Conservation (phyloP, 2,888 invertebrate genomes). For the Polydrusus cervinus region DNA sequence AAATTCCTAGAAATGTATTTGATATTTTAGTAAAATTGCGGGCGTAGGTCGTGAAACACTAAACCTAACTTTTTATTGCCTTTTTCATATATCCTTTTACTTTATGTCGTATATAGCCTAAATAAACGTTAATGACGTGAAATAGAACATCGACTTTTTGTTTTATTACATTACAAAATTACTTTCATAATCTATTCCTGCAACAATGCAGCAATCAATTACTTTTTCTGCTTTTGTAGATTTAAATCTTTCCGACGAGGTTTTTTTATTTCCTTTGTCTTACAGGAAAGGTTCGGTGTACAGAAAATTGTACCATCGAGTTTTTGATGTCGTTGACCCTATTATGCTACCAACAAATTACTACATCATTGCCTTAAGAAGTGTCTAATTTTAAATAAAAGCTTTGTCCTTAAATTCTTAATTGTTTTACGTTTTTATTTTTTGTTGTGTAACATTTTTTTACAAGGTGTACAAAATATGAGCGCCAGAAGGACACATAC, state of each 20-base stretch:
- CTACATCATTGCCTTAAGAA: conserved; percentile 28
- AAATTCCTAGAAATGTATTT: too few relatives aligned
- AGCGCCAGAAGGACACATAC: too few relatives aligned
- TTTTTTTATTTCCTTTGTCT: conserved; percentile 34
- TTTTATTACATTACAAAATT: neutral
- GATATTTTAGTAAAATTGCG: too few relatives aligned
- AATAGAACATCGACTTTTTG: neutral
- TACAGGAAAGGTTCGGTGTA: conserved; percentile 23
- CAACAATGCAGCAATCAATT: conserved; percentile 29
- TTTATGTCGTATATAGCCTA: too few relatives aligned
- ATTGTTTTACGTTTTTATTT: conserved; percentile 14
- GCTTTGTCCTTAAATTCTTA: conserved; percentile 11
- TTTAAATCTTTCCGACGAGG: conserved; percentile 23
- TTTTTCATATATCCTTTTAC: too few relatives aligned
- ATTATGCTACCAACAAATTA: conserved; percentile 39
- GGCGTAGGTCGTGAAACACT: too few relatives aligned
- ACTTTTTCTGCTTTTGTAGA: conserved; percentile 36
- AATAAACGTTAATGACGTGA: too few relatives aligned
- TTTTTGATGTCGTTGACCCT: conserved; percentile 40
- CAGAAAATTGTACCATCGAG: conserved; percentile 38
- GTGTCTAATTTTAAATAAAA: conserved; percentile 43
- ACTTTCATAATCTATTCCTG: conserved; percentile 19
- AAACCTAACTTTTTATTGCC: too few relatives aligned
- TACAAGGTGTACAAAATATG: too few relatives aligned
- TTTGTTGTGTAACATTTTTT: too few relatives aligned